These are phyloP conservation scores for Lacanobia oleracea DNA, from an alignment of 2,888 invertebrate species.

Conservation along the genomic window DNA sequence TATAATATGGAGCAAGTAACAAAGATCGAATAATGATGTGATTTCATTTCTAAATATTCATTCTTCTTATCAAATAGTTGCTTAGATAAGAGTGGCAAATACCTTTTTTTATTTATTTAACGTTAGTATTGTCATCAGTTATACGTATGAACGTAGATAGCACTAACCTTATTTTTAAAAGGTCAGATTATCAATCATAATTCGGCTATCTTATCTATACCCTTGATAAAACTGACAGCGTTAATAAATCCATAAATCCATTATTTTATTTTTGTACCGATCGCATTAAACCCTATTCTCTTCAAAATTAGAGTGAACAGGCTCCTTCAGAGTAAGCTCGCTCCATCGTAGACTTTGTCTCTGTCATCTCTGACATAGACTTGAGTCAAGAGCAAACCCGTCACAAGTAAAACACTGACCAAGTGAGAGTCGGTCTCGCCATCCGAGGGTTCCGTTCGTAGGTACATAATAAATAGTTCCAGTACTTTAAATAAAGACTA, in stretches of 20 bases:
- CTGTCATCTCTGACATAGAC: too few relatives aligned
- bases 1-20: not conserved
- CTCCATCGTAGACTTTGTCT: too few relatives aligned
- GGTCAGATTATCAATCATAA: constrained; percentile 1
- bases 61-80: not conserved
- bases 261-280: not conserved
- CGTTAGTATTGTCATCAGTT: constrained; percentile 3
- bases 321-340: too few relatives aligned
- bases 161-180: constrained; percentile 6
- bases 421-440: too few relatives aligned
- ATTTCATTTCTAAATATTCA: not conserved
- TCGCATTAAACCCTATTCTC: too few relatives aligned
- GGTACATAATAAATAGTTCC: too few relatives aligned
- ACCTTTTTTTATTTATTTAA: not conserved
- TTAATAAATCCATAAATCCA: not conserved
- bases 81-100: not conserved
- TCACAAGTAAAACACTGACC: too few relatives aligned
- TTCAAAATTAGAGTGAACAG: too few relatives aligned
- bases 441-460: too few relatives aligned
- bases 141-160: not conserved
- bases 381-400: too few relatives aligned
- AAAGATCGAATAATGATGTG: not conserved
- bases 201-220: constrained; percentile 9
- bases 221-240: not conserved
- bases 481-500: too few relatives aligned